Evolutionary conservation across 2,888 invertebrate species (phyloP), one percentile per base, ranked within the genome.

Genomic region (Caradrina kadenii): DNA sequence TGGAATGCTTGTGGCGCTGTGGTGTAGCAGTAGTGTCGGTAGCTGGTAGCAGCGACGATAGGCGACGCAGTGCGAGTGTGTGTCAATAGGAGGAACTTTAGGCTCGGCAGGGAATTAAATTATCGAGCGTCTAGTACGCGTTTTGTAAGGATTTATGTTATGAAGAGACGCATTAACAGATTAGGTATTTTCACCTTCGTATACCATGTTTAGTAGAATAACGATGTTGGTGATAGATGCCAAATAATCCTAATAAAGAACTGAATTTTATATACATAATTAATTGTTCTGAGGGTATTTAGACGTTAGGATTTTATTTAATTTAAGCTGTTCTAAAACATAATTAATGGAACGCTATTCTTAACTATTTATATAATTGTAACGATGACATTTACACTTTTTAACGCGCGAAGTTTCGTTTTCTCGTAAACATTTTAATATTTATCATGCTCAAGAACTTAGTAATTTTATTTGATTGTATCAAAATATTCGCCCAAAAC

Each of bases 181-280:
- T 92, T 92, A 92, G 94, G 94, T 93, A 93, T 92, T 93, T 86
- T 92, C 94, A 93, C 92, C 92, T 92, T 92, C 93, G 93, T 94
- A 92, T 93, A 95, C 94, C 94, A 93, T 93, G 92, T 93, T 93
- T 92, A 93, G 93, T 95, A 95, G 93, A 90, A 81, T 93, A 92
- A 91, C 91, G 89, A 92, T 93, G 91, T 93, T 94, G 96, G 95
- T 95, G 93, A 95, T 94, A 94, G 92, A 96, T 94, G 96, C 95
- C 95, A 95, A 95, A 96, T 95, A 95, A 96, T 94, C 94, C 94
- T 95, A 94, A 93, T 95, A 95, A 95, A 96, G 95, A 96, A 95
- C 95, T 96, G 96, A 96, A 95, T 95, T 96, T 93, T 95, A 93
- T 94, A 96, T 94, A 93, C 92, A 93, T 93, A 84, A 94, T 93